Percentiles rank a stretch among this genome's conserved stretches.
Conservation (phyloP, 2,888 invertebrate genomes). For the Lasioglossum morio region DNA sequence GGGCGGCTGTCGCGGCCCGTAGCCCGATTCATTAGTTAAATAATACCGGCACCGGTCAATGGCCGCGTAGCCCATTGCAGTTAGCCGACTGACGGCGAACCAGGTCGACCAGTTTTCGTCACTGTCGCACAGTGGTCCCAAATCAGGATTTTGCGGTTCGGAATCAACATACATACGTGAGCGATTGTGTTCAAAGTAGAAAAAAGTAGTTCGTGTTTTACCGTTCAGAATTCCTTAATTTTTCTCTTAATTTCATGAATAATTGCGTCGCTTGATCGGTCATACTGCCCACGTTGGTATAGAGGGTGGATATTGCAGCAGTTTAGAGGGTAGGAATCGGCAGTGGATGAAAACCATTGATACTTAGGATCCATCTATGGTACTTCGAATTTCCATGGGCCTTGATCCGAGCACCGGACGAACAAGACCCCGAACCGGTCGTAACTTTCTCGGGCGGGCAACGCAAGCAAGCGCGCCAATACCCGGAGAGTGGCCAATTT, state of each 20-base stretch:
- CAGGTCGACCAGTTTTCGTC: constrained; percentile 66
- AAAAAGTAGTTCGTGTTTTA: neutral
- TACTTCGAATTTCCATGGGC: neutral
- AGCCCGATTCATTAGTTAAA: constrained; percentile 71
- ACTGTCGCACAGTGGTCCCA: neutral
- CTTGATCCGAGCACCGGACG: constrained; percentile 1
- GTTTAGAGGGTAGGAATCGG: neutral
- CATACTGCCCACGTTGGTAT: too few relatives aligned
- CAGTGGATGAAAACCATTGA: neutral
- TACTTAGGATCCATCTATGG: neutral
- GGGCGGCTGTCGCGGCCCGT: constrained; percentile 64
- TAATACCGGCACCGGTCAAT: constrained; percentile 65
- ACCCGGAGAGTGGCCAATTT: constrained; percentile 34
- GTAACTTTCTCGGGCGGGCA: constrained; percentile 21
- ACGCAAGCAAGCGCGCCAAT: neutral
- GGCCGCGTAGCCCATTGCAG: constrained; percentile 58
- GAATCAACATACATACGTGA: neutral
- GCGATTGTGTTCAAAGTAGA: neutral
- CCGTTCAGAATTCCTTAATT: neutral
- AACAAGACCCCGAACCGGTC: constrained; percentile 26
- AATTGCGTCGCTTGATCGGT: too few relatives aligned
- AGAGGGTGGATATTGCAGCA: neutral
- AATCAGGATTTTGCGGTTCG: neutral
- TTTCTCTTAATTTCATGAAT: neutral
- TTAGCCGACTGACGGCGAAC: constrained; percentile 55